Base-by-base conservation (phyloP, 2,888 invertebrate genomes). In the Andrena dorsata region DNA sequence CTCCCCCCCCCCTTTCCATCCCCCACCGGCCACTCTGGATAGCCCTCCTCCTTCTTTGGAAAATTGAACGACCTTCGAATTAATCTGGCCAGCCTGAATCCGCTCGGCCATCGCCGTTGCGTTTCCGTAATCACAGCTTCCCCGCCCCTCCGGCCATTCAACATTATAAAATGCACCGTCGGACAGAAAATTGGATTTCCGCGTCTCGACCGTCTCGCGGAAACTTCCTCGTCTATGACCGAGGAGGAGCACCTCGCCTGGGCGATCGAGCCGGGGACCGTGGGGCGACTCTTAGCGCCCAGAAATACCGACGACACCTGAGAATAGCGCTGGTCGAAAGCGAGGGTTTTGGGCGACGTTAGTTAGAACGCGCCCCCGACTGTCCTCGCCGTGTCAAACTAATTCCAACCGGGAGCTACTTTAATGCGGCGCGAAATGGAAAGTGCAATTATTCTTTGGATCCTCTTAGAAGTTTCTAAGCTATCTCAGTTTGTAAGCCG, bases 381-480 rank as follows among this genome's bases (percentile, higher is more conserved):
- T 20, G 41, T 41, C 23, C 41, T 23, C 26, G 23, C 5, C n/a
- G 28, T 30, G 41, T 64, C 23, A 7, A 41, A n/a, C 56, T 60
- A 58, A 74, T 66, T 66, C 23, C 26, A 23, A 41, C 23, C 26
- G 41, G 26, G 53, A 47, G 58, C 63, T 71, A 35, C 49, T 69
- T 66, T 53, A 68, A 61, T 64, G 30, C 47, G 47, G 8, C 60
- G 51, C 56, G 77, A 76, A 76, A 80, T 80, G 56, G 77, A 76
- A 84, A 72, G 81, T 69, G 77, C 76, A 85, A 85, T 85, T 84
- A 84, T 82, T 82, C 83, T 82, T 74, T 74, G 68, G 76, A 85
- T 85, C 85, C 85, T 85, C 85, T 85, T 85, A 84, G 70, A 84
- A 82, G 76, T 85, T 82, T 76, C 72, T 79, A 85, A 85, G 79